A percentile compares a stretch with the other conserved stretches of the same genome.
Conservation (phyloP, 2,113 vertebrate genomes). For the Semnopithecus entellus region DNA sequence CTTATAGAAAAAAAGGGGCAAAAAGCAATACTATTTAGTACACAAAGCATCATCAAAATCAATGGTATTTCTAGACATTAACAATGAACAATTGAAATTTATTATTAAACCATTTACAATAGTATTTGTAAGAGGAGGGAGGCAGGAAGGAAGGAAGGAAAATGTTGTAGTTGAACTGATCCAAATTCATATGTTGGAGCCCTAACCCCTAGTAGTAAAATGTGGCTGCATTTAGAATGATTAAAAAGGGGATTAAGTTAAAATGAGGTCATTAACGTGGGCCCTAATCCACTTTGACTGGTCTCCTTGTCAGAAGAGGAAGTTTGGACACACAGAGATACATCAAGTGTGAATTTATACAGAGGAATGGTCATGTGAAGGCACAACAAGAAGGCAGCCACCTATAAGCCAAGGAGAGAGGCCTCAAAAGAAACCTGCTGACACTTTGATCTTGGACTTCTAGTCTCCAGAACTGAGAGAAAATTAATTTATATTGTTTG, state of each 20-base stretch:
- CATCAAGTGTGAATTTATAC: neutral
- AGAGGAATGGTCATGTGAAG: neutral
- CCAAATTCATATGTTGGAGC: neutral
- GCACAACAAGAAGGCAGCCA: rapidly evolving
- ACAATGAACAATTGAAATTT: neutral
- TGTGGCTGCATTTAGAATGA: neutral
- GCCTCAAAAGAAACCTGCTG: neutral
- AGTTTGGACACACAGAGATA: neutral
- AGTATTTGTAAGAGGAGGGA: neutral
- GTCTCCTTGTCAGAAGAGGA: neutral
- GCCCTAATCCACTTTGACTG: neutral
- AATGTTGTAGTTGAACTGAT: neutral
- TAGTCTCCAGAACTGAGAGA: neutral
- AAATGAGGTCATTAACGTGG: neutral
- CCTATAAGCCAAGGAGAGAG: neutral
- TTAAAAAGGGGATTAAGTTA: neutral
- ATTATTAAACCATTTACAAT: neutral
- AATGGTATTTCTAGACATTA: neutral
- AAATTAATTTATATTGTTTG: neutral
- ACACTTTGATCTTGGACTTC: neutral
- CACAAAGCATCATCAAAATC: neutral
- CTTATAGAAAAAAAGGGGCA: neutral
- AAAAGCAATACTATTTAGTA: neutral
- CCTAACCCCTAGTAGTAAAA: neutral
- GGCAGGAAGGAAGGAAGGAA: neutral